Evolutionary conservation across 2,113 vertebrate genomes (phyloP).

Genomic region (Rattus norvegicus): DNA sequence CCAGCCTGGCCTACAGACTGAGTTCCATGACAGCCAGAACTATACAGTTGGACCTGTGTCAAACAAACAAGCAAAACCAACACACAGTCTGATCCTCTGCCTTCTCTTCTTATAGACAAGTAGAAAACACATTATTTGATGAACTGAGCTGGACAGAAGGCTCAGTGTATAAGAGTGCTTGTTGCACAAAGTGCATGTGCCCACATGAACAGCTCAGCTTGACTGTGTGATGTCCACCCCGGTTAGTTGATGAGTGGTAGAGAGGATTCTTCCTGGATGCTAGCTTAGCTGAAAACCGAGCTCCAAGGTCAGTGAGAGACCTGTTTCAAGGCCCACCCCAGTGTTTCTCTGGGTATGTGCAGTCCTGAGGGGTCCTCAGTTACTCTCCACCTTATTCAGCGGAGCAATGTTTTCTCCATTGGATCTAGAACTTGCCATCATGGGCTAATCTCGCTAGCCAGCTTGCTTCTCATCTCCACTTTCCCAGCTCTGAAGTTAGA

Average conservation of each 20-base stretch:
- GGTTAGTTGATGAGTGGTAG: not conserved
- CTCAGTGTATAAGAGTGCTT: not conserved
- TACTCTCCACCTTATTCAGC: not conserved
- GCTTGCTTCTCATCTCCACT: not conserved
- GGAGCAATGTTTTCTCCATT: not conserved
- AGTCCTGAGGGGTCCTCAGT: not conserved
- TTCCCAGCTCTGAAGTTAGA: not conserved
- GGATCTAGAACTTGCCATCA: not conserved
- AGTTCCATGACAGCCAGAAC: not conserved
- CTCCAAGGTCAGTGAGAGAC: not conserved
- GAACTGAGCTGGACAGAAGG: not conserved
- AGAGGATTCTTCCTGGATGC: not conserved
- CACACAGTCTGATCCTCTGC: not conserved
- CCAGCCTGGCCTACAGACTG: not conserved
- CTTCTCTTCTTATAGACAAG: not conserved
- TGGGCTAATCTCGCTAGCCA: not conserved
- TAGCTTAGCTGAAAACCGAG: not conserved
- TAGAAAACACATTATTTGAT: constrained; percentile 1
- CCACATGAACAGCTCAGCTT: not conserved
- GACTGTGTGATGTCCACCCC: not conserved
- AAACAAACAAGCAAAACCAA: not conserved
- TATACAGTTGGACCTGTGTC: not conserved
- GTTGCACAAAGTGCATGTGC: too few species aligned
- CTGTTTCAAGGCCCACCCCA: not conserved
- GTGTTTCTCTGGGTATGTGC: not conserved